Percentiles rank a stretch among this genome's conserved stretches.
Conservation (phyloP, 1,140 invertebrate genomes). For the Diorhabda sublineata region DNA sequence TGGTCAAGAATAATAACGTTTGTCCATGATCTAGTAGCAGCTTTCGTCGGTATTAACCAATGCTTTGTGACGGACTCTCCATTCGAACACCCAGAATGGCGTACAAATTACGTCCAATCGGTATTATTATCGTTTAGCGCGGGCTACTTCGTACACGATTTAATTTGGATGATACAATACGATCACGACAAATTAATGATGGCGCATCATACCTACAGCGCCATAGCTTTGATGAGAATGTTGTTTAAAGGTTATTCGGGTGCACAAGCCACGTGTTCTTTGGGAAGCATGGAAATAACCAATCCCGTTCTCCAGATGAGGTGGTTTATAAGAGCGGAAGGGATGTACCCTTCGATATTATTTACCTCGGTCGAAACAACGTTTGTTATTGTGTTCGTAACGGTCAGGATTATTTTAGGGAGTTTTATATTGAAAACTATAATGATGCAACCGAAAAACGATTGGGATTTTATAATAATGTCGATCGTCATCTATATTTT, state of each 20-base stretch:
- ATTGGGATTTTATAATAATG: slow-evolving; percentile 39
- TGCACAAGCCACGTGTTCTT: slow-evolving; percentile 51
- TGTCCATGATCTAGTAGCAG: slow-evolving; percentile 47
- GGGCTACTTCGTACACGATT: slow-evolving; percentile 57
- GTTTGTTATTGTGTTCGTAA: slow-evolving; percentile 40
- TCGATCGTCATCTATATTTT: slow-evolving; percentile 38
- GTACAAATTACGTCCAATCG: slow-evolving; percentile 31
- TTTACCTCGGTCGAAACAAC: slow-evolving; percentile 35
- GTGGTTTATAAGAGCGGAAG: slow-evolving; percentile 49
- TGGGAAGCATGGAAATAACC: slow-evolving; percentile 55
- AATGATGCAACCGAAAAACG: slow-evolving; percentile 30
- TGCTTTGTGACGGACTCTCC: slow-evolving; percentile 42
- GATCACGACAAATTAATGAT: slow-evolving; percentile 50
- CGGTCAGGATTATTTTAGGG: slow-evolving; percentile 39
- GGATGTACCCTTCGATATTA: slow-evolving; percentile 35
- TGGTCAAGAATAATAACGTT: slow-evolving; percentile 47
- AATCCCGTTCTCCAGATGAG: slow-evolving; percentile 56
- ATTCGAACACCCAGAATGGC: slow-evolving; percentile 35
- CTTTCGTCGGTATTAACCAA: slow-evolving; percentile 46
- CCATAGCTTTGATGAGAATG: slow-evolving; percentile 49
- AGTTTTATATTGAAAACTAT: slow-evolving; percentile 35
- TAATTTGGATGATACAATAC: slow-evolving; percentile 54
- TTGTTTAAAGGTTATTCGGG: slow-evolving; percentile 50
- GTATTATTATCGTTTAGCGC: slow-evolving; percentile 43
- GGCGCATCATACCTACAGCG: slow-evolving; percentile 51